Evolutionary conservation across 2,113 vertebrate species (phyloP), one percentile per base, ranked within the genome.

Genomic region (Glaucomys volans): DNA sequence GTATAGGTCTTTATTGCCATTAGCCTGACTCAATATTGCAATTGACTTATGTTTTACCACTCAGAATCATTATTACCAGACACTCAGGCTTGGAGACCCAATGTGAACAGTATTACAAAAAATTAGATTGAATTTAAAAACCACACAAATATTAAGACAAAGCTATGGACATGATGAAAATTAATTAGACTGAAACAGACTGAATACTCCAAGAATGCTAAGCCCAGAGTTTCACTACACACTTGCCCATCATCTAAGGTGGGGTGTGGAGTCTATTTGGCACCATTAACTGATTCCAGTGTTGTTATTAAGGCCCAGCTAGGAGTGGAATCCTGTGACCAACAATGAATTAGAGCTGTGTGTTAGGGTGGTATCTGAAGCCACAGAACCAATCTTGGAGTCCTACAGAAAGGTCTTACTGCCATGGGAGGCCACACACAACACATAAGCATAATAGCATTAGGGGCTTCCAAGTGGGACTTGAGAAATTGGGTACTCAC

Each of bases 81-180:
- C 90, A 88, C 85, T 96, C 24, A 92, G 94, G 86, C 95, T 94
- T 93, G 84, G 82, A 95, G 77, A 82, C 82, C 42, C 93, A 83
- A 83, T 95, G 77, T 95, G 94, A 97, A 79, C 85, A 96, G 97
- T 67, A 75, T 28, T 85, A 72, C 72, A 94, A 72, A 87, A 96
- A 97, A 94, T 95, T 74, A 94, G 92, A 95, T 96, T 92, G 74
- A 74, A 95, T 16, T 92, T 26, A 50, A 92, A 97, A 96, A 94
- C 95, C 94, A 66, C 96, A 97, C 47, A 94, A 89, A 96, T 97
- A 98, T 96, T 95, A 95, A 97, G 82, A 94, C 96, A 96, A 94
- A 95, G 74, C 62, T 95, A 89, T 93, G 94, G 94, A 88, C 96
- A 91, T 89, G 74, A 69, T 84, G 88, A 90, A 82, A 74, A 83